phyloP scores from a whole-genome alignment of 1,140 invertebrate genomes.

The Ceratina calcarata region DNA sequence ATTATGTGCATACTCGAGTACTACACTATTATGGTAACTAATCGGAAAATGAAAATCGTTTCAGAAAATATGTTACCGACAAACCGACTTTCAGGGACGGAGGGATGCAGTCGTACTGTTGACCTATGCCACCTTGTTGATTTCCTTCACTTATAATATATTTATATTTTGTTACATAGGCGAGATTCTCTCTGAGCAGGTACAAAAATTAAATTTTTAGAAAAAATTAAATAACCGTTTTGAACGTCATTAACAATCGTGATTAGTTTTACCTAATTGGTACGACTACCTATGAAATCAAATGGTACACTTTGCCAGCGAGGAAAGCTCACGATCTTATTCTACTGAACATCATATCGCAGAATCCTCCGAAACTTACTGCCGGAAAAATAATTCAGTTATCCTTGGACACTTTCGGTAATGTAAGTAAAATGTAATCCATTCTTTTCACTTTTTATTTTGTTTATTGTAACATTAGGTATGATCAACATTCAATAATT shows the following conservation, averaged over 20 bases:
- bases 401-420: constrained; percentile 60
- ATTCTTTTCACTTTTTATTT: too few relatives aligned
- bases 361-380: constrained; percentile 53
- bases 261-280: background rate
- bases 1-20: constrained; percentile 58
- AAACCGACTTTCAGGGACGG: constrained; percentile 65
- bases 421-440: constrained; percentile 50
- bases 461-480: too few relatives aligned
- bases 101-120: constrained; percentile 43
- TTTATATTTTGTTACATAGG: constrained; percentile 57
- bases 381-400: constrained; percentile 63
- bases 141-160: constrained; percentile 67
- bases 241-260: background rate
- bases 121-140: constrained; percentile 61
- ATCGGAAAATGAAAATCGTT: background rate
- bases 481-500: too few relatives aligned
- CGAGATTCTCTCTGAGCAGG: background rate
- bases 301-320: constrained; percentile 62
- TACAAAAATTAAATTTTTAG: background rate
- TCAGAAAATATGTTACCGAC: background rate
- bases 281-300: constrained; percentile 5
- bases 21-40: constrained; percentile 55
- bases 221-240: background rate
- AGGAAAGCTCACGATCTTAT: constrained; percentile 52
- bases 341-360: constrained; percentile 61